A percentile compares a stretch with the other conserved stretches of the same genome.
Evolutionary conservation across 2,113 vertebrate genomes (phyloP).

Genomic region (Pan paniscus): DNA sequence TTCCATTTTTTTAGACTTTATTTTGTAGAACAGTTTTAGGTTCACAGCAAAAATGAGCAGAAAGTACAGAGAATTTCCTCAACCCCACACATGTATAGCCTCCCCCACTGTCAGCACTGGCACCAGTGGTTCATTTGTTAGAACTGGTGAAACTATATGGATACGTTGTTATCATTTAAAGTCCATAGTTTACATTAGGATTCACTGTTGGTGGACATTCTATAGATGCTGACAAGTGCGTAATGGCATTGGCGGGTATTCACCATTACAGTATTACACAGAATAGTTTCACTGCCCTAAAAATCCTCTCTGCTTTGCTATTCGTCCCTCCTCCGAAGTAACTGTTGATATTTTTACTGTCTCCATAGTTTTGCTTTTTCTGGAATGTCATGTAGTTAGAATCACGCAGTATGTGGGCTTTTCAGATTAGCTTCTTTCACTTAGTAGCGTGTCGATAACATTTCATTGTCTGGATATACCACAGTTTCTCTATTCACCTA

Average conservation of each 20-base stretch:
- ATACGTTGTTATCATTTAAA: background rate
- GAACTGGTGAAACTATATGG: background rate
- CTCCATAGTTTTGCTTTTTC: background rate
- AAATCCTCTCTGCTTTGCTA: background rate
- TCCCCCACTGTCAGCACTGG: background rate
- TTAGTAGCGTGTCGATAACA: background rate
- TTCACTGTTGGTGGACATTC: background rate
- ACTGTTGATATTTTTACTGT: background rate
- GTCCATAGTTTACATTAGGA: background rate
- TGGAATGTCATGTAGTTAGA: background rate
- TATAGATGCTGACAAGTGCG: background rate
- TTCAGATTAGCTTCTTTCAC: background rate
- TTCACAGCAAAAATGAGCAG: background rate
- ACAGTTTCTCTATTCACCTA: background rate
- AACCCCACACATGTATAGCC: fast-evolving
- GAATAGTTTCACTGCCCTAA: background rate
- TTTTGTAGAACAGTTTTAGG: background rate
- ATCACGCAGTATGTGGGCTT: background rate
- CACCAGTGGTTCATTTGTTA: background rate
- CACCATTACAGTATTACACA: background rate
- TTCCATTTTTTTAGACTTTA: background rate
- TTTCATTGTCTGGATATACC: background rate
- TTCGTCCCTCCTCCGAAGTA: background rate
- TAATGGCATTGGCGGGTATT: background rate
- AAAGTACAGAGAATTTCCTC: background rate